A percentile compares a stretch with the other conserved stretches of the same genome.
Evolutionary conservation across 2,888 invertebrate species (phyloP).

Genomic region (Spilarctia lutea): DNA sequence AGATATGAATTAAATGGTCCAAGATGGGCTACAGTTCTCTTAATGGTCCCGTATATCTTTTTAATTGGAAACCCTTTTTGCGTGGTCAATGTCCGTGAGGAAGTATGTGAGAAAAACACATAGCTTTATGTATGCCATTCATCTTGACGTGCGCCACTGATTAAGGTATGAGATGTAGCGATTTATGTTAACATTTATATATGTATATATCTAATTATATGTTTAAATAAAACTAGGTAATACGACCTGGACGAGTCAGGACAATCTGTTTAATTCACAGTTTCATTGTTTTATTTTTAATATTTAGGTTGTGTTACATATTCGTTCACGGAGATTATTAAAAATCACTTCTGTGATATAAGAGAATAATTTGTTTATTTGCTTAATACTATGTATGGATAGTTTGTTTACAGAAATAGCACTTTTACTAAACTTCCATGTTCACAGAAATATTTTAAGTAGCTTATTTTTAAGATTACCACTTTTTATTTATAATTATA

Average conservation of each 20-base stretch:
- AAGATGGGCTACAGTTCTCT: slow-evolving; percentile 65
- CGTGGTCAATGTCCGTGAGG: slow-evolving; percentile 63
- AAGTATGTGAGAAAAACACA: slow-evolving; percentile 78
- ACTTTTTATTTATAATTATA: too few species aligned
- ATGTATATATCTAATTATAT: too few species aligned
- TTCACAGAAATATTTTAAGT: too few species aligned
- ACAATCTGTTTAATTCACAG: background rate
- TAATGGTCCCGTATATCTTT: slow-evolving; percentile 78
- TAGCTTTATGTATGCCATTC: slow-evolving; percentile 75
- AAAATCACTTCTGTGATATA: too few species aligned
- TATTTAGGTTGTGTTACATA: too few species aligned
- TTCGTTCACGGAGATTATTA: too few species aligned
- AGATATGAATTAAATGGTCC: slow-evolving; percentile 80
- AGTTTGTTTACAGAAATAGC: too few species aligned
- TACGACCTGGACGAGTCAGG: background rate
- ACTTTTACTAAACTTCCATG: too few species aligned
- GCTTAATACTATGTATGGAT: too few species aligned
- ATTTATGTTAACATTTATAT: background rate
- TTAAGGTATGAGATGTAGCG: slow-evolving; percentile 35
- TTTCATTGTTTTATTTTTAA: background rate
- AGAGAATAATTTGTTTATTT: too few species aligned
- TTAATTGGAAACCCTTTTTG: slow-evolving; percentile 82
- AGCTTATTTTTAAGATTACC: too few species aligned
- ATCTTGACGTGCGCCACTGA: slow-evolving; percentile 59
- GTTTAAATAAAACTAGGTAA: too few species aligned